phyloP scores from a whole-genome alignment of 1,140 invertebrate genomes.

The Cotesia glomerata region DNA sequence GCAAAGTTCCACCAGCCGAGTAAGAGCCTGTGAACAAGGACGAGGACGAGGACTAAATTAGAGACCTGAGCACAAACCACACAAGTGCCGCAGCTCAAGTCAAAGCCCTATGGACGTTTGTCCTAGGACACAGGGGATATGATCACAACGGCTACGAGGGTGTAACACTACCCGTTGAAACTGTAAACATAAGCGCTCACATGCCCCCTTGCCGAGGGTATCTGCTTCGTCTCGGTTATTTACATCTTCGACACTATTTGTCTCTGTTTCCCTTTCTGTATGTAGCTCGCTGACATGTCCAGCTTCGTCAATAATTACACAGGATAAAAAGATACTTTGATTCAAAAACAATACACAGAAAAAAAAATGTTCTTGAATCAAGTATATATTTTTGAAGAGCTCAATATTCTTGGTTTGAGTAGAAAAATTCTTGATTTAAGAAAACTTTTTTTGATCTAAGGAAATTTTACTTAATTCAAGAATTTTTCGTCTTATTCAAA shows the following conservation, averaged over 20 bases:
- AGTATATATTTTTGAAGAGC: too few relatives aligned
- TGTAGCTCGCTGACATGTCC: too few relatives aligned
- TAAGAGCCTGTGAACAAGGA: not conserved
- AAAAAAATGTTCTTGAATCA: too few relatives aligned
- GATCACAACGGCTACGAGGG: not conserved
- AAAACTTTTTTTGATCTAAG: too few relatives aligned
- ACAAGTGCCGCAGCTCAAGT: slow-evolving; percentile 15
- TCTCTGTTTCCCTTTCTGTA: not conserved
- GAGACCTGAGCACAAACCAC: slow-evolving; percentile 13
- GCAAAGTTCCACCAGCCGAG: too few relatives aligned
- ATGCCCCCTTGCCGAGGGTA: not conserved
- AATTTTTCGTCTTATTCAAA: too few relatives aligned
- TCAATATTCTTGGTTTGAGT: too few relatives aligned
- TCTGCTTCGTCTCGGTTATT: not conserved
- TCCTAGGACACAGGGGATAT: slow-evolving; percentile 11
- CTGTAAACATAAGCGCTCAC: slow-evolving; percentile 13
- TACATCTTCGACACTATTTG: not conserved
- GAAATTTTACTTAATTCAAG: too few relatives aligned
- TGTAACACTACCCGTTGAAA: slow-evolving; percentile 21
- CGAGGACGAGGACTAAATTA: slow-evolving; percentile 5
- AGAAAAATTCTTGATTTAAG: too few relatives aligned
- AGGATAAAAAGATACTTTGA: too few relatives aligned
- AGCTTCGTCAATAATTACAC: too few relatives aligned
- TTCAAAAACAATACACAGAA: too few relatives aligned
- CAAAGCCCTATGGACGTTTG: slow-evolving; percentile 20